Evolutionary conservation across 1,140 invertebrate genomes (phyloP).

Genomic region (Sitophilus oryzae): DNA sequence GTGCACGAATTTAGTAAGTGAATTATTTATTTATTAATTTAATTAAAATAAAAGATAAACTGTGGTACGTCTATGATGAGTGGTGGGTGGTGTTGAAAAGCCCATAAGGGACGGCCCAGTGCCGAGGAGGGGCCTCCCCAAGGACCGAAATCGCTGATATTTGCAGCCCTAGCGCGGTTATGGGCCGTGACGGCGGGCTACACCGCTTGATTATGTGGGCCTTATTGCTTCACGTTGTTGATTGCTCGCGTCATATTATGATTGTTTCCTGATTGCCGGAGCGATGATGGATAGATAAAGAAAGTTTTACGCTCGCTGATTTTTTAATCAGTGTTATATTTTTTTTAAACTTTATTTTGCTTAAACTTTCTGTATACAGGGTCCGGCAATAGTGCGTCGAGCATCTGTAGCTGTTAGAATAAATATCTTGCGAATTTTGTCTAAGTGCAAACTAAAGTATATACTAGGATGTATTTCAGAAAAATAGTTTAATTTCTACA

Average conservation of each 20-base stretch:
- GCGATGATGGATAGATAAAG: too few relatives aligned
- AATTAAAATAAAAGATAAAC: too few relatives aligned
- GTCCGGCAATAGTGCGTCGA: too few relatives aligned
- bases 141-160: constrained; percentile 42
- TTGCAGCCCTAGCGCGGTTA: constrained; percentile 43
- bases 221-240: constrained; percentile 32
- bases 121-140: constrained; percentile 27
- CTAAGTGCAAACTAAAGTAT: too few relatives aligned
- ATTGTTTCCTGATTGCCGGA: constrained; percentile 27
- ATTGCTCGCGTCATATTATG: constrained; percentile 20
- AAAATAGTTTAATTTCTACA: too few relatives aligned
- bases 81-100: constrained; percentile 12
- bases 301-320: background rate
- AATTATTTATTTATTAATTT: too few relatives aligned
- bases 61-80: background rate
- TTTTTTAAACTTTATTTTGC: too few relatives aligned
- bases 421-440: too few relatives aligned
- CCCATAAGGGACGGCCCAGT: constrained; percentile 7
- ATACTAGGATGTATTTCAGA: too few relatives aligned
- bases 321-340: background rate
- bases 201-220: constrained; percentile 37
- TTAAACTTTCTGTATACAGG: too few relatives aligned
- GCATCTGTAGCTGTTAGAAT: too few relatives aligned
- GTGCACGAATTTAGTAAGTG: too few relatives aligned
- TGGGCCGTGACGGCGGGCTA: constrained; percentile 41